Evolutionary conservation across 2,797 vertebrate genomes (phyloP), one percentile per base, ranked within the genome.

Genomic region (Dipus sagitta): DNA sequence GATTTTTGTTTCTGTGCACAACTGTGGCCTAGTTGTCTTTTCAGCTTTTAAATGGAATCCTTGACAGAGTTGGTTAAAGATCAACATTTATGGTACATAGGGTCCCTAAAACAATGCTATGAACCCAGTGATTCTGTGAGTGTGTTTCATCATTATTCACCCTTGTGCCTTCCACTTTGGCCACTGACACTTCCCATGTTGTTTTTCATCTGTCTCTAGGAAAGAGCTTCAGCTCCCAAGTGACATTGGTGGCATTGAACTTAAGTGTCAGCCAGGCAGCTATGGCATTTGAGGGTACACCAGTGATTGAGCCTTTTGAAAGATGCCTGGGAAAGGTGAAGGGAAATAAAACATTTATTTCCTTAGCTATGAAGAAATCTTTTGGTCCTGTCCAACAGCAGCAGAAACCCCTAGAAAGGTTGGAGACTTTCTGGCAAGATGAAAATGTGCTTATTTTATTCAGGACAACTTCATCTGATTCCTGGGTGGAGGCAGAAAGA

Each of bases 1-100:
- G 76, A 68, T 72, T 91, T 98, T 95, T 95, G 75, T 95, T 95
- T 98, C 94, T 95, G 52, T 93, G 77, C 20, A 76, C 24, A 85
- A 87, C 83, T 93, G 90, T 90, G n/a, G 32, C 95, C 92, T 88
- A 77, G 17, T 92, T 0, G 68, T 42, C 78, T 94, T 86, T 85
- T 89, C 88, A 68, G 4, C 28, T 93, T 95, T 89, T 65, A 83
- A 90, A 94, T 72, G 64, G 52, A 93, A 75, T 54, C 54, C 38
- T n/a, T 92, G 72, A 54, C 34, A 78, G 85, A 85, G 58, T 15
- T 94, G 76, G 38, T 79, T 92, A 76, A 89, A 96, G 86, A 97
- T 80, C 2, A 30, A 9, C 60, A 58, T 87, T 96, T 80, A 42
- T 13, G 70, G 15, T 83, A 7, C 67, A 84, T 96, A 86, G 72